Base-by-base conservation (phyloP, 2,888 invertebrate genomes). In the Spodoptera exigua region DNA sequence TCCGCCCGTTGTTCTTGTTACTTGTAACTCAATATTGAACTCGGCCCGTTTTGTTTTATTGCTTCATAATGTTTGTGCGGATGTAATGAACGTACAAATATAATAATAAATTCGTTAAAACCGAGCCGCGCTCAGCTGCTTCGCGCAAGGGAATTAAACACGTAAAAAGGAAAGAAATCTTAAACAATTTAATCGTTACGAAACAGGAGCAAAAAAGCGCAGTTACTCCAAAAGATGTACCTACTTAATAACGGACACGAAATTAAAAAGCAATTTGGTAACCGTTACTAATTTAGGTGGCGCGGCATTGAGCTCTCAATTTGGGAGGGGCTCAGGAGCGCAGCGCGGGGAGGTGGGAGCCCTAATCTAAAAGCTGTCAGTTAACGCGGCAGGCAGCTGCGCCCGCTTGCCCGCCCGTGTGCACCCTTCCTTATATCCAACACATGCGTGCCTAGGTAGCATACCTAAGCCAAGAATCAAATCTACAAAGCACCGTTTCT, bases 361-460 rank as follows among this genome's bases (percentile, higher is more conserved):
- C 87, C 90, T 90, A 92, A 93, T 93, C 92, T 93, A 92, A 92
- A 93, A 92, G 92, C 92, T 93, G 93, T 91, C 93, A 91, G 91
- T 88, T 89, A 83, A 84, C 85, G 84, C 82, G 81, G 83, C 80
- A 82, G 86, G 86, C 93, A 93, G 93, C 91, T 92, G 93, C 79
- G 86, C 76, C 78, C 81, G 73, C 78, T 70, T 66, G 65, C 56
- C 63, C 63, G 74, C 64, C 65, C 76, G 85, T 89, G 87, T 89
- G 85, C 69, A 80, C 85, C 70, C 78, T 71, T 80, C 88, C 85
- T 89, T 89, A 88, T 86, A 75, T 83, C 78, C 66, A 68, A 67
- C 71, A 74, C 71, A 65, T 76, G 78, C 70, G 73, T 77, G 72
- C 59, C 61, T 55, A 63, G 66, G 72, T 75, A 75, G 49, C 75